phyloP scores from a whole-genome alignment of 2,888 invertebrate genomes.

The Drosophila macrospina region DNA sequence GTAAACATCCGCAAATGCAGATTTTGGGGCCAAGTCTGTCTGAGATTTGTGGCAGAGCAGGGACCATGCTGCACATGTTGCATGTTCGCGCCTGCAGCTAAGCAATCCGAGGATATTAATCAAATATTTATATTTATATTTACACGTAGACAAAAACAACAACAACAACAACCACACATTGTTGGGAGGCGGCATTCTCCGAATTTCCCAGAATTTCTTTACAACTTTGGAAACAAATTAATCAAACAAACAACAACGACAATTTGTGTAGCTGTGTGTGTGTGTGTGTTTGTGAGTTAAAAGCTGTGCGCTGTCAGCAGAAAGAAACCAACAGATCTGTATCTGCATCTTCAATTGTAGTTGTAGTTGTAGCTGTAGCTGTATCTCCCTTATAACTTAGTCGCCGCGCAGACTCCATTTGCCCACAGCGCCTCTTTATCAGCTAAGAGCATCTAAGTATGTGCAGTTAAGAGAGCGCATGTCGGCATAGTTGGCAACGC shows the following conservation, averaged over 20 bases:
- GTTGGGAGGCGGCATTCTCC: constrained; percentile 55
- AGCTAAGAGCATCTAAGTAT: not conserved
- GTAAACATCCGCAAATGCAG: constrained; percentile 76
- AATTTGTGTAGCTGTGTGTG: constrained; percentile 38
- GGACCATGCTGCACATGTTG: constrained; percentile 54
- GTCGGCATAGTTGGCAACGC: constrained; percentile 53
- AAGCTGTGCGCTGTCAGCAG: constrained; percentile 60
- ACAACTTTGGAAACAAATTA: constrained; percentile 73
- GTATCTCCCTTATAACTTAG: constrained; percentile 18
- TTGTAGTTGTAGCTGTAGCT: constrained; percentile 1
- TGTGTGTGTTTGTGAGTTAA: constrained; percentile 41
- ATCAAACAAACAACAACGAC: constrained; percentile 73
- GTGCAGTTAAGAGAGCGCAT: constrained; percentile 29
- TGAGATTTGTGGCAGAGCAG: constrained; percentile 43
- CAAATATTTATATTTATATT: constrained; percentile 80
- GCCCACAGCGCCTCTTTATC: not conserved
- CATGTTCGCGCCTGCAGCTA: constrained; percentile 60
- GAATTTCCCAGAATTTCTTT: constrained; percentile 71
- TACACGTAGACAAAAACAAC: constrained; percentile 42
- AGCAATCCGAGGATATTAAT: constrained; percentile 71
- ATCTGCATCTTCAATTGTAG: constrained; percentile 11
- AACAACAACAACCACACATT: constrained; percentile 30
- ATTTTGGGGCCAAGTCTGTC: constrained; percentile 40
- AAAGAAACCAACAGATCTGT: constrained; percentile 33
- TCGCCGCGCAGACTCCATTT: constrained; percentile 59